Conservation (phyloP, 2,888 invertebrate genomes). For the Cataglyphis rosenhaueri region DNA sequence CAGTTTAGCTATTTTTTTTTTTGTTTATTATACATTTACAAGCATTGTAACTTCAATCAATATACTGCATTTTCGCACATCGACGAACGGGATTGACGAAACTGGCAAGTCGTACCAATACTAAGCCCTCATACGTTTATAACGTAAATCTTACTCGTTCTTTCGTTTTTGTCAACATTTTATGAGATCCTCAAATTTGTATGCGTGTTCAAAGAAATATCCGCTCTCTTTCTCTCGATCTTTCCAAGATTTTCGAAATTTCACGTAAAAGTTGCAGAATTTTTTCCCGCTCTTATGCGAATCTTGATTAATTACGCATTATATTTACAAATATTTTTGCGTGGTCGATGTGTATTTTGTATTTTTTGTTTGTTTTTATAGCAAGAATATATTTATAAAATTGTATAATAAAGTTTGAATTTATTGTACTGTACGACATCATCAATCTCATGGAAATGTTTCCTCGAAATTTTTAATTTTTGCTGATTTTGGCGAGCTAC, state of each 20-base stretch:
- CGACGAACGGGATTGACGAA: constrained; percentile 57
- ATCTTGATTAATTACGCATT: neutral
- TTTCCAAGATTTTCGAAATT: constrained; percentile 1
- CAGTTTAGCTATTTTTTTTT: constrained; percentile 3
- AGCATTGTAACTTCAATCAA: constrained; percentile 33
- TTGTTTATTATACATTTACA: constrained; percentile 44
- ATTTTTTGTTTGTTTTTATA: neutral
- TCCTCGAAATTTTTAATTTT: neutral
- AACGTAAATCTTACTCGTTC: constrained; percentile 6
- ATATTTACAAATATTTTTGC: neutral
- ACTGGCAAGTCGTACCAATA: constrained; percentile 69
- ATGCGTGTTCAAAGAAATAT: neutral
- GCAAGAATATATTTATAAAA: neutral
- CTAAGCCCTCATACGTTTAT: neutral
- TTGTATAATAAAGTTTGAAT: neutral
- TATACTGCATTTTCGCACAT: constrained; percentile 6
- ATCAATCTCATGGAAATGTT: neutral
- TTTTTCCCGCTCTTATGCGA: neutral
- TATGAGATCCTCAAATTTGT: constrained; percentile 39
- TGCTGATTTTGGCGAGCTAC: neutral
- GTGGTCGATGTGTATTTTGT: neutral
- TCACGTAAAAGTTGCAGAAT: neutral
- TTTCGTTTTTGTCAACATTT: neutral
- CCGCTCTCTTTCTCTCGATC: neutral
- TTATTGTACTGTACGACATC: neutral